Base-by-base conservation (phyloP, 2,113 vertebrate genomes). In the Alexandromys fortis region DNA sequence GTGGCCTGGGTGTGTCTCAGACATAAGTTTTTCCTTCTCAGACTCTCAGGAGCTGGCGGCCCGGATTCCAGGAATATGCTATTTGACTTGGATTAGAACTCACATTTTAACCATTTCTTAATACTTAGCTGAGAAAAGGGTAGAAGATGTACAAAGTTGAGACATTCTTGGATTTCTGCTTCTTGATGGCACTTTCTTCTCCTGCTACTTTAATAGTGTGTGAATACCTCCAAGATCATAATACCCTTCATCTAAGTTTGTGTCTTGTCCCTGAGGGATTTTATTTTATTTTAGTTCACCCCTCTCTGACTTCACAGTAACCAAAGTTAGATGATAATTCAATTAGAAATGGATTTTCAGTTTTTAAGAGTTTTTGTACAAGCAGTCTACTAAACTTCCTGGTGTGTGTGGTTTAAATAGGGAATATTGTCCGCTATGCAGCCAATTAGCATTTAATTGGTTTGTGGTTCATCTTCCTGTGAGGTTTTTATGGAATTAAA, bases 361-460 rank as follows among this genome's bases (percentile, higher is more conserved):
- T 61, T 67, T 96, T 94, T 42, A 28, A 67, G 55, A 70, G 45
- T 92, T 90, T 87, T 58, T 87, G 52, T 79, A 79, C n/a, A 79
- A 30, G 52, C 70, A 86, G 7, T 5, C 4, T 70, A 45, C 33
- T 90, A 72, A 33, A 8, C 7, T 10, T 61, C 22, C 22, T 7
- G 68, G 33, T 42, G 2, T 61, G 17, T 79, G 26, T 75, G 22
- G 12, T 73, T 81, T 76, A 35, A 45, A 11, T 10, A 72, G 11
- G 38, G 52, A 45, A 65, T 63, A 45, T 45, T 52, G 38, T 79
- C 19, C 91, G 16, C 67, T 94, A 38, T 3, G 45, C 33, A 81
- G n/a, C 79, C 58, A 81, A 5, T n/a, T 63, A 5, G 24, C 22
- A 47, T 93, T 91, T 77, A 35, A 42, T 61, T 75, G 42, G 13